Evolutionary conservation across 2,888 invertebrate species (phyloP).

Genomic region (Amiota communis): DNA sequence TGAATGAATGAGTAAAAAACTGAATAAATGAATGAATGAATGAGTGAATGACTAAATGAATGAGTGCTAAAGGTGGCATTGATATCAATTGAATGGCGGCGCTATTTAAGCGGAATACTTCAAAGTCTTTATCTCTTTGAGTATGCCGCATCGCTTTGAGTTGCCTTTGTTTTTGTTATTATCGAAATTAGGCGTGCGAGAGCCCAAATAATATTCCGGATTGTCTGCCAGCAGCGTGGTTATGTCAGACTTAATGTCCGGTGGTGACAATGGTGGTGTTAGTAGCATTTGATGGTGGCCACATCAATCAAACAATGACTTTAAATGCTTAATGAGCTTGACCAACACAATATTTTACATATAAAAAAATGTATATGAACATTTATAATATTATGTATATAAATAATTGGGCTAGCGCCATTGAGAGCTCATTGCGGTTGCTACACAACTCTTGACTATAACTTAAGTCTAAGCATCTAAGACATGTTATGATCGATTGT

Average conservation of each 20-base stretch:
- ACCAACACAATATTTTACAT: conserved; percentile 31
- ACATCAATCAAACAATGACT: conserved; percentile 1
- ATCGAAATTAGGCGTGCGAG: neutral
- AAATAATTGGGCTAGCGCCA: conserved; percentile 9
- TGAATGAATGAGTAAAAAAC: neutral
- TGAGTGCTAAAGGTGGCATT: neutral
- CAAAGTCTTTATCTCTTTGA: conserved; percentile 1
- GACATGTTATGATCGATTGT: conserved; percentile 58
- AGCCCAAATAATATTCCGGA: conserved; percentile 39
- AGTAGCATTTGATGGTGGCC: neutral
- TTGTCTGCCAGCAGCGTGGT: conserved; percentile 41
- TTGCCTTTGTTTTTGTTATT: neutral
- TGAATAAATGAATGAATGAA: neutral
- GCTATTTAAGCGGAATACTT: neutral
- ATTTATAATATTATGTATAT: neutral
- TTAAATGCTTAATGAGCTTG: conserved; percentile 28
- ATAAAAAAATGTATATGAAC: neutral
- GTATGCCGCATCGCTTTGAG: neutral
- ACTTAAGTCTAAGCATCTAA: conserved; percentile 39
- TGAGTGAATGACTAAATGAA: neutral
- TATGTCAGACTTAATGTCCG: conserved; percentile 5
- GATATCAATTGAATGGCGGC: neutral
- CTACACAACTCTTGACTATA: neutral
- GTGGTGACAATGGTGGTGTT: neutral
- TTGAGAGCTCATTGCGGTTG: neutral